Conservation (phyloP, 64 coral and sea anemone species). For the Montipora capricornis region DNA sequence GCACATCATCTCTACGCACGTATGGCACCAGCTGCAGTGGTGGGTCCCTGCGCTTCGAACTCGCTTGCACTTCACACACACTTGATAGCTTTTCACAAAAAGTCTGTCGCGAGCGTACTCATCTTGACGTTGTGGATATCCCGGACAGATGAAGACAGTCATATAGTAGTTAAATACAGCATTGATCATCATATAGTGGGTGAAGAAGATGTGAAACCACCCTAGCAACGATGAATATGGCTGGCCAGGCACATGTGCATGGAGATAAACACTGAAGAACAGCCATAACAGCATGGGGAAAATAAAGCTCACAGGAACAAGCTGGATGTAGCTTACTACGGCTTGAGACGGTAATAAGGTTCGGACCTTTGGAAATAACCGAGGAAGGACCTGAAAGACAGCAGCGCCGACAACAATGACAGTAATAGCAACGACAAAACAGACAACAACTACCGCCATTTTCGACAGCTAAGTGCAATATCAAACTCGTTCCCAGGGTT, state of each 20-base stretch:
- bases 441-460: constrained; percentile 21
- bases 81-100: constrained; percentile 85
- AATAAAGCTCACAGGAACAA: constrained; percentile 82
- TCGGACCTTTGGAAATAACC: constrained; percentile 79
- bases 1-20: constrained; percentile 97
- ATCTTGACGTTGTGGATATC: constrained; percentile 87
- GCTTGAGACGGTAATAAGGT: constrained; percentile 80
- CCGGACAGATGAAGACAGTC: constrained; percentile 73
- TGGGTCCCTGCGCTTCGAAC: constrained; percentile 90
- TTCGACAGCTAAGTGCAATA: background rate
- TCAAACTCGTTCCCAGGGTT: background rate
- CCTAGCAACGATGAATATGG: constrained; percentile 75
- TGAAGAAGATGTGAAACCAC: constrained; percentile 74
- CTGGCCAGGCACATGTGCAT: constrained; percentile 66
- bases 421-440: background rate
- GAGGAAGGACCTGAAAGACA: constrained; percentile 85
- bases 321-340: constrained; percentile 79
- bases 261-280: constrained; percentile 58
- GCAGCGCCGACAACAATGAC: constrained; percentile 77
- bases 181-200: constrained; percentile 61
- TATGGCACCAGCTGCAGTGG: constrained; percentile 92
- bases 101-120: constrained; percentile 71
- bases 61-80: constrained; percentile 82
- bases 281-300: constrained; percentile 72
- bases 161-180: constrained; percentile 76